phyloP scores from a whole-genome alignment of 2,113 vertebrate species.

The Pipra filicauda region DNA sequence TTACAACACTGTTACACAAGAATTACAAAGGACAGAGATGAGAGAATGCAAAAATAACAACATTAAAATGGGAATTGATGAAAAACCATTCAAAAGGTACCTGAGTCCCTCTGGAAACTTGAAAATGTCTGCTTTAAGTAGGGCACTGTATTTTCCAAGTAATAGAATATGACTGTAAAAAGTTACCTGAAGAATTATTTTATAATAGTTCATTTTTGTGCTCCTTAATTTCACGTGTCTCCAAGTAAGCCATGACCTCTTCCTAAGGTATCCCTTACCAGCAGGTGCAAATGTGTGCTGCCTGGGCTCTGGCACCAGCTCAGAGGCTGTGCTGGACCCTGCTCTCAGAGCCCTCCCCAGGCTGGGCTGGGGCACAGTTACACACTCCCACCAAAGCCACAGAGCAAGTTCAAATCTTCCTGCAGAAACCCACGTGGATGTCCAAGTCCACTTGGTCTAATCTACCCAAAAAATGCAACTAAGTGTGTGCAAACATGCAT shows the following conservation, averaged over 20 bases:
- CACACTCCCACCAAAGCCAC: not conserved
- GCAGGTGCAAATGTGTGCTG: not conserved
- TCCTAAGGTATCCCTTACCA: not conserved
- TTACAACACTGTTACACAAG: not conserved
- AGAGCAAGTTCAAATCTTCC: not conserved
- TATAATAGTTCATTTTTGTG: not conserved
- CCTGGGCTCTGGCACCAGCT: not conserved
- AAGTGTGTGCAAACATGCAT: not conserved
- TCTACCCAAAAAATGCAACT: rapidly evolving
- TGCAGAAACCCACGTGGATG: not conserved
- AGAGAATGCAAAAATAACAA: not conserved
- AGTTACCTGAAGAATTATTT: not conserved
- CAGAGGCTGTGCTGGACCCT: too few relatives aligned
- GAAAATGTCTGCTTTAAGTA: not conserved
- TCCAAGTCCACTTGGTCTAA: not conserved
- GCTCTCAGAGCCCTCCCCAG: not conserved
- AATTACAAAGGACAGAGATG: not conserved
- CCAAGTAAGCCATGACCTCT: not conserved
- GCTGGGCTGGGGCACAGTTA: not conserved
- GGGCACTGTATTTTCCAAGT: not conserved
- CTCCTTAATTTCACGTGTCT: not conserved
- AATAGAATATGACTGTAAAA: not conserved
- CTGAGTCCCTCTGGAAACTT: not conserved
- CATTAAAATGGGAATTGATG: not conserved
- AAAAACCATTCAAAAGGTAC: not conserved